Base-by-base conservation (phyloP, 1,140 invertebrate genomes). In the Apis cerana region DNA sequence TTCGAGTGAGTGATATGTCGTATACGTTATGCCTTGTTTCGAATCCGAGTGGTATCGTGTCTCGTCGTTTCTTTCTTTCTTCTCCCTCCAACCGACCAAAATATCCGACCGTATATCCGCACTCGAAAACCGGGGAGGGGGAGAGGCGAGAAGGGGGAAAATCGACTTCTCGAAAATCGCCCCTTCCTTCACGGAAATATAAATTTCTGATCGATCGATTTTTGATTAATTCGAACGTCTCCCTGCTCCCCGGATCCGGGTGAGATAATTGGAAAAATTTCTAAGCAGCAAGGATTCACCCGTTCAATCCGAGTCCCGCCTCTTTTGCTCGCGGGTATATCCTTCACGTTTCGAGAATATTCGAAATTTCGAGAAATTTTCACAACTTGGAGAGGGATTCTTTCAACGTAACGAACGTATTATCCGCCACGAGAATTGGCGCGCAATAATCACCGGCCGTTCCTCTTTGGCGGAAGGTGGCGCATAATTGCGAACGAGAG, bases 41-140 rank as follows among this genome's bases (percentile, higher is more conserved):
- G 81, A 71, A 83, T 83, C 76, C 79, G 76, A 83, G 68, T 80
- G 76, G 82, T 83, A 82, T 82, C 69, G 27, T 48, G 27, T 27
- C 59, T 43, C 52, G 50, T 54, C 33, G 5, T 19, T 68, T 3
- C 27, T n/a, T 56, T 13, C 54, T 27, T 52, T n/a, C n/a, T 80
- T 54, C 64, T 23, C 2, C 27, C 27, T 48, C 13, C 75, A 80
- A 72, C 64, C 43, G 10, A 21, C 67, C 43, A 52, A 56, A 74
- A 74, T n/a, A 33, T 58, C 68, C 21, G 27, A 21, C 27, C 58
- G 50, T 3, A n/a, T n/a, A n/a, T n/a, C n/a, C 33, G 2, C 3
- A 3, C 3, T 33, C 33, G 33, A 27, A 27, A 27, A 27, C n/a
- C n/a, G 27, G 27, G 27, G 27, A 1, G 27, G 27, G 27, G 1